A percentile compares a stretch with the other conserved stretches of the same genome.
Evolutionary conservation across 2,113 vertebrate genomes (phyloP).

Genomic region (Xiphias gladius): DNA sequence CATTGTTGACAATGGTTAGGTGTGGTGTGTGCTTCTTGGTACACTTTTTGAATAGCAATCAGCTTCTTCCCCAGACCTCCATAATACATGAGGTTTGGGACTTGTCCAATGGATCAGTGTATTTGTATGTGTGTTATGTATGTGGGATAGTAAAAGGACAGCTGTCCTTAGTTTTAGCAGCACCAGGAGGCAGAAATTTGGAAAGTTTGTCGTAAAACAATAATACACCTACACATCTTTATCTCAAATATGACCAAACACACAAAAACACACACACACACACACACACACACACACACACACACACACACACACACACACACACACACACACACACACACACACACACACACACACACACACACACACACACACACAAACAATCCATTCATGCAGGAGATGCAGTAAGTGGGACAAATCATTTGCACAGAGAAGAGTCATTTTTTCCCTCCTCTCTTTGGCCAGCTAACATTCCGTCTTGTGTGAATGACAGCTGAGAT

Average conservation of each 20-base stretch:
- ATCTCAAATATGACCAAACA: not conserved
- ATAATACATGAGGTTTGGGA: constrained; percentile 67
- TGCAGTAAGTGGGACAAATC: constrained; percentile 52
- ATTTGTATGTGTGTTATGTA: constrained; percentile 33
- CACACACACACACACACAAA: not conserved
- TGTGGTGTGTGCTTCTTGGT: constrained; percentile 36
- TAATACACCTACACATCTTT: not conserved
- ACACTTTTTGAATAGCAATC: constrained; percentile 64
- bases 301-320: not conserved
- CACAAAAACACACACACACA: not conserved
- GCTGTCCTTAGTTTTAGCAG: not conserved
- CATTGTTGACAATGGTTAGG: constrained; percentile 51
- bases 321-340: not conserved
- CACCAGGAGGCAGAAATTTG: not conserved
- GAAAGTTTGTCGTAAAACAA: not conserved
- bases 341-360: not conserved
- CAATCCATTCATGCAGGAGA: constrained; percentile 5
- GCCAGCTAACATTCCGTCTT: constrained; percentile 34
- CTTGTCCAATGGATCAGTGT: constrained; percentile 19
- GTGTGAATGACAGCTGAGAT: constrained; percentile 45
- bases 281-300: not conserved
- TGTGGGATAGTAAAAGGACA: constrained; percentile 34
- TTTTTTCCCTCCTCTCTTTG: not conserved
- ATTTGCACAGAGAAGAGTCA: not conserved
- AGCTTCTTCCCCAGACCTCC: constrained; percentile 41